A percentile compares a stretch with the other conserved stretches of the same genome.
Conservation (phyloP, 2,797 vertebrate genomes). For the Gallinago stenura region DNA sequence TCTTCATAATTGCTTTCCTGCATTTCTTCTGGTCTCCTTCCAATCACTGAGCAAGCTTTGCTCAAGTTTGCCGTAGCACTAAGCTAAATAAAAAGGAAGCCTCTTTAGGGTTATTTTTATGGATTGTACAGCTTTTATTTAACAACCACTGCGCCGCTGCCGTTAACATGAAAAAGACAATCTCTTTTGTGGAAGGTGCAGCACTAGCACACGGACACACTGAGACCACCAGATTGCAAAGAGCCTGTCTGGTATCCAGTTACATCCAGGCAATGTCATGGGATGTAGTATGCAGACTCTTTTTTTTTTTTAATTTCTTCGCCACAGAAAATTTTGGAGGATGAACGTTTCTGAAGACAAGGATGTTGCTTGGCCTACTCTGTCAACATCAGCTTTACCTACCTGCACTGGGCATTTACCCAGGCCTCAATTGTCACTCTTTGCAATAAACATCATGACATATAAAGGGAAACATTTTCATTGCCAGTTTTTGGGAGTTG, state of each 20-base stretch:
- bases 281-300: fast-evolving
- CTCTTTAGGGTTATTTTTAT: neutral
- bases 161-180: neutral
- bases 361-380: neutral
- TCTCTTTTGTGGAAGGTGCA: neutral
- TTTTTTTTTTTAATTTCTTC: neutral
- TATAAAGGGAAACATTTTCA: neutral
- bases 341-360: neutral
- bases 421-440: neutral
- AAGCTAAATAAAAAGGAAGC: neutral
- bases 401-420: neutral
- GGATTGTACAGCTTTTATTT: neutral
- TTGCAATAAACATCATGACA: neutral
- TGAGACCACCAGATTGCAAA: neutral
- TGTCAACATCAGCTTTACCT: neutral
- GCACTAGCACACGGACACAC: neutral
- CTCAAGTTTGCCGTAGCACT: neutral
- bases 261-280: neutral
- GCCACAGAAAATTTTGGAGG: neutral
- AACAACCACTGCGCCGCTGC: neutral
- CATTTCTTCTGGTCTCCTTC: neutral
- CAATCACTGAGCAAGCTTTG: neutral
- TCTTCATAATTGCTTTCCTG: neutral
- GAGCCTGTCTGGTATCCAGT: neutral
- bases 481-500: neutral